These are phyloP conservation scores for Kryphioiulus occultus DNA, from an alignment of 2,888 invertebrate genomes.

Conservation along the genomic window DNA sequence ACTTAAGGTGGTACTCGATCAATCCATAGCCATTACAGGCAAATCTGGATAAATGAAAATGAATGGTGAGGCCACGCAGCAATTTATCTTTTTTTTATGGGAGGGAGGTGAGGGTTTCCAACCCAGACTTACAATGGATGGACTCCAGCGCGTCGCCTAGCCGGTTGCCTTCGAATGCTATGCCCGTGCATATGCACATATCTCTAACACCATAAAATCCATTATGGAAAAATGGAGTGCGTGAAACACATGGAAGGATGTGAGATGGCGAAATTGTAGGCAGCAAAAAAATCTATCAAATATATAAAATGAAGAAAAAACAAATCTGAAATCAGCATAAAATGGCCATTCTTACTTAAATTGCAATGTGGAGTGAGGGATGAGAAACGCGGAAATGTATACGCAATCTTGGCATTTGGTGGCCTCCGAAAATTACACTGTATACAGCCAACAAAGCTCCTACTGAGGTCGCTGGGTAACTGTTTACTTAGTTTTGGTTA, in stretches of 20 bases:
- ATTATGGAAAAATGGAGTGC: conserved; percentile 1
- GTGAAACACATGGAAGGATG: background rate
- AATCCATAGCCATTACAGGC: conserved; percentile 16
- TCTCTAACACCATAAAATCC: background rate
- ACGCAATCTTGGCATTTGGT: no score
- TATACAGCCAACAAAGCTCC: no score
- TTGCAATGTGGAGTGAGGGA: background rate
- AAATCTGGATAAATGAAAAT: conserved; percentile 20
- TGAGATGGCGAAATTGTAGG: background rate
- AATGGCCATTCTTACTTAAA: background rate
- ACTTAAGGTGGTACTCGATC: conserved; percentile 15
- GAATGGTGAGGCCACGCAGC: conserved; percentile 1
- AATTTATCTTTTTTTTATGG: conserved; percentile 17
- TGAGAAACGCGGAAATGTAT: no score
- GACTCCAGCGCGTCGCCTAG: background rate
- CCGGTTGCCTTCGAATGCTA: no score
- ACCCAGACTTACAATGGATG: conserved; percentile 1
- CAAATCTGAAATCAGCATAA: conserved; percentile 19
- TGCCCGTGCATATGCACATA: background rate
- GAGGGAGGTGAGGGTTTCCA: background rate
- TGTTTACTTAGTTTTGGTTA: no score
- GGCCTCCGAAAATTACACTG: no score
- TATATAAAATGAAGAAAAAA: conserved; percentile 9
- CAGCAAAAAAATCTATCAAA: background rate
- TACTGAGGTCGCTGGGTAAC: no score